Percentiles rank a stretch among this genome's conserved stretches.
Evolutionary conservation across 92 coral and sea anemone species (phyloP).

Genomic region (Paramuricea clavata): DNA sequence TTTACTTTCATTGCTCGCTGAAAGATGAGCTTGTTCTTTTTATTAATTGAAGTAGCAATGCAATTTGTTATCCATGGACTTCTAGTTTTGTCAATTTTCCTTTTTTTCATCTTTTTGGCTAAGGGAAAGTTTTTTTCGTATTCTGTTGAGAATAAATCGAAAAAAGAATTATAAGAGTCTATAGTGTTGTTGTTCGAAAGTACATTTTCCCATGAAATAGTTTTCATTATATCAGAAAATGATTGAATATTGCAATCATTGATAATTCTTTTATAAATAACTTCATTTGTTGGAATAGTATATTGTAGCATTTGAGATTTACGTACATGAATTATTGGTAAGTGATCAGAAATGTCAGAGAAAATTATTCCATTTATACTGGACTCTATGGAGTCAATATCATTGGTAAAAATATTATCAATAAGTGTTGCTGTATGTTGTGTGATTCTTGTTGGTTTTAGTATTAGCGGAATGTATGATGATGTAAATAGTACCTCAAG

Average conservation of each 20-base stretch:
- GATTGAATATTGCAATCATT: neutral
- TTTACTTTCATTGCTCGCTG: no score
- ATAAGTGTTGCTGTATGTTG: conserved; percentile 23
- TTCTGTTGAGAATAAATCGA: neutral
- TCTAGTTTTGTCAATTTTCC: neutral
- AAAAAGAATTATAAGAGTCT: neutral
- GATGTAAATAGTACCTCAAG: conserved; percentile 11
- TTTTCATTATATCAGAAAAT: neutral
- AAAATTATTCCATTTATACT: conserved; percentile 13
- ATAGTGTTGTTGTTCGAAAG: neutral
- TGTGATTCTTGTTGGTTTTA: conserved; percentile 33
- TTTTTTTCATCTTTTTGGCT: neutral
- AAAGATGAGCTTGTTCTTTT: neutral
- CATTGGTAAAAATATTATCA: conserved; percentile 1
- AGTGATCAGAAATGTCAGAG: conserved; percentile 24
- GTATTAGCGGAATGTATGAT: neutral
- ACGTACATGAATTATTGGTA: conserved; percentile 12
- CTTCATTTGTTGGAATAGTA: no score
- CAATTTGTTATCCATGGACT: neutral
- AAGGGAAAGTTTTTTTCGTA: neutral
- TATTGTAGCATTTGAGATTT: neutral
- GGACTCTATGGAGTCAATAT: neutral
- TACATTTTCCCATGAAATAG: neutral
- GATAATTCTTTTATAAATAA: neutral
- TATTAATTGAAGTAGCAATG: neutral